Conservation (phyloP, 2,888 invertebrate species). For the Cephonodes hylas region DNA sequence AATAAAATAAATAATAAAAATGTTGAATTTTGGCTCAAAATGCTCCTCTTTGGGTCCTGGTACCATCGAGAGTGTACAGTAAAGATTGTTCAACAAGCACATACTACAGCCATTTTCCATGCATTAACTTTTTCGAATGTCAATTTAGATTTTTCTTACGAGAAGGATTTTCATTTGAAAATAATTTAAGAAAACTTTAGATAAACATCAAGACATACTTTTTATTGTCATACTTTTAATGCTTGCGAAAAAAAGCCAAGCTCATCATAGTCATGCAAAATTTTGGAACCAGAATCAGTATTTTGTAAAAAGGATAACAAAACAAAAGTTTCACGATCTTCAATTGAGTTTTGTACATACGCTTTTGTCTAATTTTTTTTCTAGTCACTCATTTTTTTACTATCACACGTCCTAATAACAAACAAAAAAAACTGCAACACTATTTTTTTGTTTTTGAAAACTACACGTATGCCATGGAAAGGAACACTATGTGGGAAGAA, state of each 20-base stretch:
- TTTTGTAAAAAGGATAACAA: not conserved
- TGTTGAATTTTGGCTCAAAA: slow-evolving; percentile 22
- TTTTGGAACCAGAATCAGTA: slow-evolving; percentile 4
- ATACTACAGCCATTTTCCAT: slow-evolving; percentile 42
- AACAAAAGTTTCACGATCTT: not conserved
- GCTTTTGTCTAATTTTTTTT: not conserved
- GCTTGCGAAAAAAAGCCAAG: slow-evolving; percentile 7
- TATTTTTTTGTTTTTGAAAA: not conserved
- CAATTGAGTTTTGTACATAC: not conserved
- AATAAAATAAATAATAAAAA: slow-evolving; percentile 20
- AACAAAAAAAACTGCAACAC: slow-evolving; percentile 5
- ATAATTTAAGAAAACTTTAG: not conserved
- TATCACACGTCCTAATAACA: not conserved
- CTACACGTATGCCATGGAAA: slow-evolving; percentile 7
- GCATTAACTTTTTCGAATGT: slow-evolving; percentile 41
- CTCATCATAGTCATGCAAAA: not conserved
- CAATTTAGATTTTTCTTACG: too few species aligned
- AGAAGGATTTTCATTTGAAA: not conserved
- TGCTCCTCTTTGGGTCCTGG: slow-evolving; percentile 42
- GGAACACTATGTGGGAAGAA: slow-evolving; percentile 33
- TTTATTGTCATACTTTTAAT: not conserved
- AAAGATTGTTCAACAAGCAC: slow-evolving; percentile 39
- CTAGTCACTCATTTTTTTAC: too few species aligned
- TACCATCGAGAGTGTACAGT: slow-evolving; percentile 77
- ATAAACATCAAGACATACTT: not conserved